Conservation (phyloP, 2,113 vertebrate genomes). For the Lophius piscatorius region DNA sequence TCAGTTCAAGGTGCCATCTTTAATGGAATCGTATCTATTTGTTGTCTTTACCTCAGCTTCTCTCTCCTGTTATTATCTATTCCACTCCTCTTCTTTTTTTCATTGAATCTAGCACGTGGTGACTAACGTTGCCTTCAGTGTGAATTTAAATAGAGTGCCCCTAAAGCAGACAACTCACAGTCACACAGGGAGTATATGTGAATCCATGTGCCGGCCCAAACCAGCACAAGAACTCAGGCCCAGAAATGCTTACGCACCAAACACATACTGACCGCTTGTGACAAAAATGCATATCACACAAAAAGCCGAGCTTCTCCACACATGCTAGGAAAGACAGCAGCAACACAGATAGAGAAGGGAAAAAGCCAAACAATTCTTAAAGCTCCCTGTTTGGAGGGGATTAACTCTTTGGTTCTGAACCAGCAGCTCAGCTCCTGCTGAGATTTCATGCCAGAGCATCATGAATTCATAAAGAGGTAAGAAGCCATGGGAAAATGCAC, state of each 20-base stretch:
- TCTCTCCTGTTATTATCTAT: not conserved
- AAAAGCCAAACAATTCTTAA: not conserved
- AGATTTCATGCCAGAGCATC: slow-evolving; percentile 10
- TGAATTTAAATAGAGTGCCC: slow-evolving; percentile 74
- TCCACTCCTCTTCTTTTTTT: slow-evolving; percentile 19
- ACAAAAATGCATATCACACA: slow-evolving; percentile 44
- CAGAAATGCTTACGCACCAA: slow-evolving; percentile 43
- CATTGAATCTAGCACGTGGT: slow-evolving; percentile 43
- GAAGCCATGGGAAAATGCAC: not conserved
- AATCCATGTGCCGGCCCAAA: slow-evolving; percentile 22
- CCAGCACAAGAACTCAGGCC: not conserved
- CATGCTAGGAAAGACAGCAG: slow-evolving; percentile 3
- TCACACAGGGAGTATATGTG: slow-evolving; percentile 46
- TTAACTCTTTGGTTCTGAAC: too few relatives aligned
- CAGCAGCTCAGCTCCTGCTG: too few relatives aligned
- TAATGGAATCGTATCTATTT: too few relatives aligned
- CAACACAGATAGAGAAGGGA: slow-evolving; percentile 14
- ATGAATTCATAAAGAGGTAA: slow-evolving; percentile 11
- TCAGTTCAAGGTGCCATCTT: not conserved
- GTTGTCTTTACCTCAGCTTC: not conserved
- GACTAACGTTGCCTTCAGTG: slow-evolving; percentile 72
- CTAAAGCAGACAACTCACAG: slow-evolving; percentile 59
- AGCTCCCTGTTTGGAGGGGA: too few relatives aligned
- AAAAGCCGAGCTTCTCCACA: slow-evolving; percentile 11
- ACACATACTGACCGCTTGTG: slow-evolving; percentile 63